phyloP scores from a whole-genome alignment of 1,140 invertebrate species.

The Penaeus vannamei region DNA sequence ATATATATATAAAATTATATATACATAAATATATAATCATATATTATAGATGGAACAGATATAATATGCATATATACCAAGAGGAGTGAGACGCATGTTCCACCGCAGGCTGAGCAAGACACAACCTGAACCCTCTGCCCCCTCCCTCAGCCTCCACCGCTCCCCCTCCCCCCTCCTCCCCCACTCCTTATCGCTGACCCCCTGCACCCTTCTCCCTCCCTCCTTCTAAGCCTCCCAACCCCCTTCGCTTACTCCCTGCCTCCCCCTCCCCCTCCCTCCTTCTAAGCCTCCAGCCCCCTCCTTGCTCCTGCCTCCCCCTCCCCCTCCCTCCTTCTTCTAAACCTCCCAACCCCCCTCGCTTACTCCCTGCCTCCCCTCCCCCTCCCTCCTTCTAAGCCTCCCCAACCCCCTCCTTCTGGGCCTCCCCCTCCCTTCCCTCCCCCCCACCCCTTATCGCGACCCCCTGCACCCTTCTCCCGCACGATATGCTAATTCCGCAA shows the following conservation, averaged over 20 bases:
- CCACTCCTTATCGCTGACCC: not conserved
- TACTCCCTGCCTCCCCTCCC: not conserved
- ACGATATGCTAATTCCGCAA: too few species aligned
- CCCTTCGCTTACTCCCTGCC: not conserved
- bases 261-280: too few species aligned
- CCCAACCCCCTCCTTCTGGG: not conserved
- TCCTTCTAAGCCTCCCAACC: not conserved
- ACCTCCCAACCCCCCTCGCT: not conserved
- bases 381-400: not conserved
- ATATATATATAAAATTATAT: constrained; percentile 44
- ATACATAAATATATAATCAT: constrained; percentile 38
- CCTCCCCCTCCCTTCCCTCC: not conserved
- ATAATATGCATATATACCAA: not conserved
- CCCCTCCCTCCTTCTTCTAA: too few species aligned
- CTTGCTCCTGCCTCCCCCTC: too few species aligned
- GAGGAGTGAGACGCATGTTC: not conserved
- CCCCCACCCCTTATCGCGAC: not conserved
- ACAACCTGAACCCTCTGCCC: too few species aligned
- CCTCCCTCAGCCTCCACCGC: not conserved
- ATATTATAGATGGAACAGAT: constrained; percentile 29
- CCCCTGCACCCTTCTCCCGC: too few species aligned
- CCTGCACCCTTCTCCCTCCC: not conserved
- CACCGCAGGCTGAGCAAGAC: too few species aligned
- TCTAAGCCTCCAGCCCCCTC: too few species aligned
- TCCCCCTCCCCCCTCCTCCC: not conserved